Evolutionary conservation across 2,888 invertebrate genomes (phyloP).

Genomic region (Cinara cedri): DNA sequence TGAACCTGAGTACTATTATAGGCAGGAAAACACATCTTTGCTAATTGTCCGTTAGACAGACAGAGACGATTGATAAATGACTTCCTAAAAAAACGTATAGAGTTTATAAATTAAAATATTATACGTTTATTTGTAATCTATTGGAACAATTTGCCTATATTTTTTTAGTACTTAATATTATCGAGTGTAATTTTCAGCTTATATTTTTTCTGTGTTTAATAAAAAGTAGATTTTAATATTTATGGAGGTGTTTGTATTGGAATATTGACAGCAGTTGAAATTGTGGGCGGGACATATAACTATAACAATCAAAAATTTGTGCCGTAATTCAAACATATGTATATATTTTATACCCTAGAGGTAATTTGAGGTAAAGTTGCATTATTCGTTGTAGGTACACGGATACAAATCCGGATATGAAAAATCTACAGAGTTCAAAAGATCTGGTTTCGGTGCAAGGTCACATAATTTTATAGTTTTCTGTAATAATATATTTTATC

Average conservation of each 20-base stretch:
- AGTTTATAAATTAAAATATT: no score
- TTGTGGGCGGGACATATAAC: neutral
- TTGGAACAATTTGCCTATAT: no score
- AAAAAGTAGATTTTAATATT: neutral
- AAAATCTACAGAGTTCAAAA: slow-evolving; percentile 35
- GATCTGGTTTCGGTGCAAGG: slow-evolving; percentile 49
- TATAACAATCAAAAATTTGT: neutral
- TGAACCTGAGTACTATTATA: no score
- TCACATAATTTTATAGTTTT: slow-evolving; percentile 26
- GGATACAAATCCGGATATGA: slow-evolving; percentile 43
- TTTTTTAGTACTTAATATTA: no score
- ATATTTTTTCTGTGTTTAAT: no score
- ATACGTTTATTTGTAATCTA: no score
- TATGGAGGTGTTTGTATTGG: neutral
- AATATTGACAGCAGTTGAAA: neutral
- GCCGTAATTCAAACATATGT: neutral
- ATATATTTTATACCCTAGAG: neutral
- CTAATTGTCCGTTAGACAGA: no score
- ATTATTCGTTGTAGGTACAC: slow-evolving; percentile 11
- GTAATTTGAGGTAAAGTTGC: neutral
- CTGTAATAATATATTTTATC: neutral
- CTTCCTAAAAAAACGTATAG: no score
- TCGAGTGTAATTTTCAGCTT: no score
- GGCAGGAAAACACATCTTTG: no score
- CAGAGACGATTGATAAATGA: no score